A percentile compares a stretch with the other conserved stretches of the same genome.
Conservation (phyloP, 2,888 invertebrate genomes). For the Hymenopus coronatus region DNA sequence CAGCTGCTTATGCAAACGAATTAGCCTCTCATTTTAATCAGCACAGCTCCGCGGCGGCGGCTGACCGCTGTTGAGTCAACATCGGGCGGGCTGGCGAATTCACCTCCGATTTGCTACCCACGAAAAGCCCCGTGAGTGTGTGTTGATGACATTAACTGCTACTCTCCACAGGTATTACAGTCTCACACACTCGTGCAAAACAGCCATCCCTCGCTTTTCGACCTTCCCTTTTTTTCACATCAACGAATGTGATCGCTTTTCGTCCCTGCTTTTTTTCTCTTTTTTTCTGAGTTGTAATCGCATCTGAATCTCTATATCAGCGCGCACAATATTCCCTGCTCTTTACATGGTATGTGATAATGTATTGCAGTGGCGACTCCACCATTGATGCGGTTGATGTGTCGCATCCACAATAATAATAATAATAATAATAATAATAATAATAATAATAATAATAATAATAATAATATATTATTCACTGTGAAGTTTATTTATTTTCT, state of each 20-base stretch:
- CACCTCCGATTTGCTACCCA: not conserved
- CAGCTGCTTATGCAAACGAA: constrained; percentile 25
- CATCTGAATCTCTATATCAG: not conserved
- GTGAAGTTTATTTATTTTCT: too few species aligned
- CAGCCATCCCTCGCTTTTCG: not conserved
- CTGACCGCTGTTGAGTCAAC: not conserved
- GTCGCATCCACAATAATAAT: too few species aligned
- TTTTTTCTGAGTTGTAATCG: not conserved
- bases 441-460: too few species aligned
- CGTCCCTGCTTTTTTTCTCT: not conserved
- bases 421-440: too few species aligned
- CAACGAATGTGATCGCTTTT: not conserved
- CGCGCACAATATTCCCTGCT: not conserved
- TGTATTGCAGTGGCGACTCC: too few species aligned
- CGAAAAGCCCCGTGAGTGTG: not conserved
- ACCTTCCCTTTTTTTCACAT: not conserved
- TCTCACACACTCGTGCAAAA: not conserved
- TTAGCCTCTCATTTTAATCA: constrained; percentile 5
- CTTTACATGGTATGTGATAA: not conserved
- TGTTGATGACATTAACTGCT: not conserved
- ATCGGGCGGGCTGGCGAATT: not conserved
- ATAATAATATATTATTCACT: too few species aligned
- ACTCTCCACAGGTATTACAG: not conserved
- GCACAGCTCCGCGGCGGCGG: not conserved
- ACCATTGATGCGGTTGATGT: too few species aligned